These are phyloP conservation scores for Pristionchus maxplancki DNA, from an alignment of 2,888 invertebrate genomes.

Conservation along the genomic window DNA sequence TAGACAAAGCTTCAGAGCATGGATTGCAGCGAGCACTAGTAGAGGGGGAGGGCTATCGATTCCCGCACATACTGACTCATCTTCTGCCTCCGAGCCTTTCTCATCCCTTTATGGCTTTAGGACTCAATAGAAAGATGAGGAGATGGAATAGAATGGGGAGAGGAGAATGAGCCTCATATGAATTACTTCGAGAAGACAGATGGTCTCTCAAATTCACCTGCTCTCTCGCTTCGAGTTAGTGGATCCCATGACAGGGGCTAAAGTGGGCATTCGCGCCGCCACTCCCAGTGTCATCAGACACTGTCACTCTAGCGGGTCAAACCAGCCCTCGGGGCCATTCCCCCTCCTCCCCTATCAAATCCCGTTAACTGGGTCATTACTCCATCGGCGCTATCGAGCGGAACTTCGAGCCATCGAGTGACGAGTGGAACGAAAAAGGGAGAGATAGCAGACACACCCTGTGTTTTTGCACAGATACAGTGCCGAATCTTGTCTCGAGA, in stretches of 20 bases:
- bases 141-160: slow-evolving; percentile 26
- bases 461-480: neutral
- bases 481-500: neutral
- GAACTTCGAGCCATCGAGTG: neutral
- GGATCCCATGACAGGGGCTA: neutral
- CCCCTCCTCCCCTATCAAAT: neutral
- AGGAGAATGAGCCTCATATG: slow-evolving; percentile 1
- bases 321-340: neutral
- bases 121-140: slow-evolving; percentile 36
- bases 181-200: slow-evolving; percentile 4
- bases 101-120: slow-evolving; percentile 45
- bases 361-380: slow-evolving; percentile 27
- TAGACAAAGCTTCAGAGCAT: neutral
- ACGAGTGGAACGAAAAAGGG: neutral
- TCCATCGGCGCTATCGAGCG: slow-evolving; percentile 17
- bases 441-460: neutral
- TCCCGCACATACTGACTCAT: slow-evolving; percentile 28
- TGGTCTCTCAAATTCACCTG: neutral
- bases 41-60: slow-evolving; percentile 18
- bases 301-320: slow-evolving; percentile 1
- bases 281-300: slow-evolving; percentile 8
- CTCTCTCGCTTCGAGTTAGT: neutral
- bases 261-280: neutral
- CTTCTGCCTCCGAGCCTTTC: neutral
- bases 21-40: neutral